Base-by-base conservation (phyloP, 1,140 invertebrate genomes). In the Lucilia sericata region DNA sequence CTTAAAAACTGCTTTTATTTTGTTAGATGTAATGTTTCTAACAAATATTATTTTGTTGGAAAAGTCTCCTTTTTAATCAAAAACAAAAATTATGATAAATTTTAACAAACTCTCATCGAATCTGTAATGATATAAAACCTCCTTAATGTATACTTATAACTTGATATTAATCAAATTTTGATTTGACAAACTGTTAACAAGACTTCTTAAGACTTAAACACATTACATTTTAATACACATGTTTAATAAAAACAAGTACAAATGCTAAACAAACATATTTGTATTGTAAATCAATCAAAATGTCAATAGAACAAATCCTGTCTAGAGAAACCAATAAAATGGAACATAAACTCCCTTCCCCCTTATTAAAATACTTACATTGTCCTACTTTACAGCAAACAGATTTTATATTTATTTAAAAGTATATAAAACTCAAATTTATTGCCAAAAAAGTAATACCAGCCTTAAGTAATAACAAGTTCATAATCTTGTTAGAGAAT, bases 211-310 rank as follows among this genome's bases (percentile, higher is more conserved):
- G 13, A 60, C 14, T 17, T n/a, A n/a, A 60, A n/a, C 7, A 60
- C 55, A 70, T 70, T 9, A 70, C 8, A 21, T 70, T 70, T 21
- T 12, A 9, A 70, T 9, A 70, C 10, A 21, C n/a, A n/a, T 70
- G n/a, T 70, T 7, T 12, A 9, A 25, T 19, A 70, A 21, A n/a
- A 10, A 25, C 65, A 21, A 70, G 9, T 19, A 0, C 21, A 21
- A 0, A 70, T 25, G 19, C 7, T 9, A 60, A 70, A 70, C 65
- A 21, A 21, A 70, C 21, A 70, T 19, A 70, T 21, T 70, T 70
- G 19, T n/a, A 70, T 70, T 70, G 19, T n/a, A 70, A 70, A 70
- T 70, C 65, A 70, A 70, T 70, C 65, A 70, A 70, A 70, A 25
- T 25, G 65, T 70, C 65, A 70, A 70, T 10, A 25, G 21, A 12